phyloP scores from a whole-genome alignment of 2,888 invertebrate species.

The Ametastegia equiseti region DNA sequence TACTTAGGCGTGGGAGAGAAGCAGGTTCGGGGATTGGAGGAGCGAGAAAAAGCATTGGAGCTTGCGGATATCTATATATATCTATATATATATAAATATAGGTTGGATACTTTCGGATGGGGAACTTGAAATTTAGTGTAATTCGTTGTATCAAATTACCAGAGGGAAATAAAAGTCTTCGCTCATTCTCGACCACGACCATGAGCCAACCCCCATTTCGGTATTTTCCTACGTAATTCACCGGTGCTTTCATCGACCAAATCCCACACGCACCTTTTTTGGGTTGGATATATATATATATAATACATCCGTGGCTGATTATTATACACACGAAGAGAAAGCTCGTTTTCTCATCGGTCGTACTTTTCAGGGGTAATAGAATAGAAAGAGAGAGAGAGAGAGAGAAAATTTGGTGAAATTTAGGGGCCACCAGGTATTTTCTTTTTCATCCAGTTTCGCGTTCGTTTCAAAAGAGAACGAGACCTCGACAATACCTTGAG shows the following conservation, averaged over 20 bases:
- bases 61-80: too few relatives aligned
- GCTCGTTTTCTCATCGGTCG: too few relatives aligned
- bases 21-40: background rate
- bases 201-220: conserved; percentile 1
- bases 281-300: too few relatives aligned
- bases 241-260: conserved; percentile 5
- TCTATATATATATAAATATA: background rate
- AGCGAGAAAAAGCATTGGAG: too few relatives aligned
- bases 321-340: background rate
- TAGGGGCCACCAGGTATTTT: too few relatives aligned
- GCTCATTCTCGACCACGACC: background rate
- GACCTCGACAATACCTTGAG: conserved; percentile 28
- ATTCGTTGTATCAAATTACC: conserved; percentile 34
- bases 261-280: background rate
- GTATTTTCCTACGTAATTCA: conserved; percentile 1
- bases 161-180: conserved; percentile 28
- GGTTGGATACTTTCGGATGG: background rate
- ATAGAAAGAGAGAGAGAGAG: too few relatives aligned
- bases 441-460: background rate
- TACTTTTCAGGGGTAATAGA: too few relatives aligned
- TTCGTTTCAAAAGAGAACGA: background rate
- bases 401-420: too few relatives aligned
- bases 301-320: background rate
- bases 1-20: conserved; percentile 10
- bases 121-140: conserved; percentile 23